Conservation (phyloP, 2,797 vertebrate genomes). For the Sebastes umbrosus region DNA sequence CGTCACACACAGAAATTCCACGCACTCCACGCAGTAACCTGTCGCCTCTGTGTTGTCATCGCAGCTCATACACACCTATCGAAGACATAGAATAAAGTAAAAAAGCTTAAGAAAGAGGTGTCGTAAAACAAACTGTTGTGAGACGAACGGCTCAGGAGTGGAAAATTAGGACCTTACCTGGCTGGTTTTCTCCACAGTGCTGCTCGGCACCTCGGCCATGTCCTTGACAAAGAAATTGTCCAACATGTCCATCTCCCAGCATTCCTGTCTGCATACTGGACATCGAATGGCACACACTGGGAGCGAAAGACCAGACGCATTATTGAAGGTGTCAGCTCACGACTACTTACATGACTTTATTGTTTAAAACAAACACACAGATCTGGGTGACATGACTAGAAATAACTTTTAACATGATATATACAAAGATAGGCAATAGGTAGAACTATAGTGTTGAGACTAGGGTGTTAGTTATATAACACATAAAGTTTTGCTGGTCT, state of each 20-base stretch:
- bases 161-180: conserved; percentile 83
- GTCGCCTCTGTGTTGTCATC: conserved; percentile 97
- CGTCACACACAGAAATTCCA: conserved; percentile 96
- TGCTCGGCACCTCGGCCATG: conserved; percentile 96
- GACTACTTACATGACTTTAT: neutral
- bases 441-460: neutral
- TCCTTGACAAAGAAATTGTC: conserved; percentile 99
- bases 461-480: neutral
- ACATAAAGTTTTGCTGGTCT: neutral
- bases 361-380: neutral
- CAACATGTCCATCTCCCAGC: conserved; percentile 95
- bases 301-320: conserved; percentile 6
- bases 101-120: neutral
- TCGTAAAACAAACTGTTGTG: neutral
- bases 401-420: neutral
- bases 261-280: conserved; percentile 96
- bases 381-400: neutral
- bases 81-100: neutral
- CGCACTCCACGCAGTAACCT: conserved; percentile 97
- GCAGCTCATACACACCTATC: conserved; percentile 95
- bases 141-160: neutral
- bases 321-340: neutral
- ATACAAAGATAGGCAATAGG: neutral
- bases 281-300: conserved; percentile 93
- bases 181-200: conserved; percentile 97